Evolutionary conservation across 2,797 vertebrate species (phyloP).

Genomic region (Gymnothorax javanicus): DNA sequence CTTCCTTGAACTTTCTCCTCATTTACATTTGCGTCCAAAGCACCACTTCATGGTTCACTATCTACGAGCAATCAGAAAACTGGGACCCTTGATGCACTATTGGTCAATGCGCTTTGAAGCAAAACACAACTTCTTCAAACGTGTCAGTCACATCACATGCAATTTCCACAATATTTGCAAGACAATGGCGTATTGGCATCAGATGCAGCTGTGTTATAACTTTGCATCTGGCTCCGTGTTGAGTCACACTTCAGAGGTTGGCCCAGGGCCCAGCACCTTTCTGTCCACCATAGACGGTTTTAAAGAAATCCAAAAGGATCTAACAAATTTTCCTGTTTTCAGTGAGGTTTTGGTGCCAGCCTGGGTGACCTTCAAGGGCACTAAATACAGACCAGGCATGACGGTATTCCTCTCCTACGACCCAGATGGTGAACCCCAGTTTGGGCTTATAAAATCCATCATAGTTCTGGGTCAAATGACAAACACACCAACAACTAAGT

Average conservation of each 20-base stretch:
- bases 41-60: no score
- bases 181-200: constrained; percentile 32
- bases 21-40: no score
- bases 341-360: background rate
- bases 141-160: constrained; percentile 35
- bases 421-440: background rate
- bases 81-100: no score
- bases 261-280: no score
- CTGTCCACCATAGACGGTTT: no score
- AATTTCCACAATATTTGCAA: constrained; percentile 40
- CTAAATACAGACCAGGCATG: constrained; percentile 27
- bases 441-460: constrained; percentile 27
- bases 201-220: constrained; percentile 28
- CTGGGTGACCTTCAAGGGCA: constrained; percentile 11
- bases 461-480: constrained; percentile 21
- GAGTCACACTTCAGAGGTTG: no score
- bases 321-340: constrained; percentile 15
- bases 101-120: no score
- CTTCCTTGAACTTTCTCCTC: no score
- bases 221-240: no score
- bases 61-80: no score
- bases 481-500: constrained; percentile 24
- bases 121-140: constrained; percentile 37
- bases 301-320: background rate
- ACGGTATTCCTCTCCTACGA: constrained; percentile 21